Conservation (phyloP, 2,888 invertebrate species). For the Drosophila histrio region DNA sequence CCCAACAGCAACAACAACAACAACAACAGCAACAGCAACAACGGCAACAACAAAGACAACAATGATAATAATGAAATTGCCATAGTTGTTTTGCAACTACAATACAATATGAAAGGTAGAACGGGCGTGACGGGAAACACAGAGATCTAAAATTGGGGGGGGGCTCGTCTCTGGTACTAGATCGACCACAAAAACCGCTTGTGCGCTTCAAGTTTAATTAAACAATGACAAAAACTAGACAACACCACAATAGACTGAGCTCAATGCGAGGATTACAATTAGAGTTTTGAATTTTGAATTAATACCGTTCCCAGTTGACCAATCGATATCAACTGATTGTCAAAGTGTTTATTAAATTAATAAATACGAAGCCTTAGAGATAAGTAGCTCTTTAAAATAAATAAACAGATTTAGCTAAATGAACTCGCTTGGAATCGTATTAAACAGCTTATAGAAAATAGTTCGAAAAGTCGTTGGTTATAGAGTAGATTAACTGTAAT, state of each 20-base stretch:
- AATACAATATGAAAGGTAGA: constrained; percentile 36
- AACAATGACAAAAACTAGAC: constrained; percentile 70
- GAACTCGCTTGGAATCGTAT: background rate
- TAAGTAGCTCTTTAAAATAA: background rate
- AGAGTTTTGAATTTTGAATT: constrained; percentile 19
- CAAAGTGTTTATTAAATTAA: constrained; percentile 7
- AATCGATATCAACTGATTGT: constrained; percentile 20
- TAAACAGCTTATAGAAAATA: background rate
- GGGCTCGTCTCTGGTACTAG: constrained; percentile 11
- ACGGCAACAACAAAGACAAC: constrained; percentile 10
- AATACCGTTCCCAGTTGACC: background rate
- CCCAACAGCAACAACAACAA: constrained; percentile 29
- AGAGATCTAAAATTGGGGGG: constrained; percentile 4
- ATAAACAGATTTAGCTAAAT: background rate
- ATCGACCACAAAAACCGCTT: constrained; percentile 70
- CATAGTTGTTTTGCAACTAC: constrained; percentile 49
- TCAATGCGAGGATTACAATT: constrained; percentile 39
- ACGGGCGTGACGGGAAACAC: background rate
- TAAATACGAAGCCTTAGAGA: background rate
- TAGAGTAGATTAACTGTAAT: no score
- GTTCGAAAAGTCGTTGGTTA: no score
- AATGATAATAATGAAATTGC: constrained; percentile 40
- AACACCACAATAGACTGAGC: constrained; percentile 42
- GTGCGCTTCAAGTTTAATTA: constrained; percentile 75
- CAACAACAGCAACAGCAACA: constrained; percentile 13